Conservation (phyloP, 2,888 invertebrate species). For the Torymus auratus region DNA sequence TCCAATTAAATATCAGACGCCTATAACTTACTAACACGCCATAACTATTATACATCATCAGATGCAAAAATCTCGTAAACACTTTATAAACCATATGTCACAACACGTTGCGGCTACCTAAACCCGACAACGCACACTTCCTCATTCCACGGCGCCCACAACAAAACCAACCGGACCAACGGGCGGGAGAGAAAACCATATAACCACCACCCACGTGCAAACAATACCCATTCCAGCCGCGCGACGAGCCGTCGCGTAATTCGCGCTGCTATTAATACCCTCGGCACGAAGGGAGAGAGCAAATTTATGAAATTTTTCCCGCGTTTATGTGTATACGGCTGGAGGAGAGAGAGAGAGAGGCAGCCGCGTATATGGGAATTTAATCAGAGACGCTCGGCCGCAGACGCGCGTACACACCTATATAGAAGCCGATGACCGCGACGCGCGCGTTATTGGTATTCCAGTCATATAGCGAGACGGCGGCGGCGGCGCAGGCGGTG, state of each 20-base stretch:
- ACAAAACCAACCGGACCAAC: no score
- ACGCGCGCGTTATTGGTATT: conserved; percentile 51
- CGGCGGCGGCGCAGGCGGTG: not conserved
- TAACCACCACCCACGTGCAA: no score
- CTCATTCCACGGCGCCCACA: no score
- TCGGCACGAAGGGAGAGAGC: not conserved
- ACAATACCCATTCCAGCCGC: not conserved
- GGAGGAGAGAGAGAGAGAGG: conserved; percentile 10
- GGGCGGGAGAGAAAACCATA: no score
- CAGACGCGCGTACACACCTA: not conserved
- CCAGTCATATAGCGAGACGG: conserved; percentile 46
- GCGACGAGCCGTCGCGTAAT: not conserved
- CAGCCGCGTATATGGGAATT: conserved; percentile 35
- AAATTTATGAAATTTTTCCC: conserved; percentile 46
- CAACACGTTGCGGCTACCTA: no score
- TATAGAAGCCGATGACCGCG: conserved; percentile 49
- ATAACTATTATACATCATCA: no score
- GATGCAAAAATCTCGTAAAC: no score
- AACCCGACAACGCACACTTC: no score
- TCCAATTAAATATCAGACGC: no score
- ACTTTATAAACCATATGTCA: no score
- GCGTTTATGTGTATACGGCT: no score
- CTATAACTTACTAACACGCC: no score
- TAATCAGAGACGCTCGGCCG: conserved; percentile 36
- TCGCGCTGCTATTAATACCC: conserved; percentile 3